Evolutionary conservation across 2,888 invertebrate species (phyloP).

Genomic region (Stenoptilia bipunctidactyla): DNA sequence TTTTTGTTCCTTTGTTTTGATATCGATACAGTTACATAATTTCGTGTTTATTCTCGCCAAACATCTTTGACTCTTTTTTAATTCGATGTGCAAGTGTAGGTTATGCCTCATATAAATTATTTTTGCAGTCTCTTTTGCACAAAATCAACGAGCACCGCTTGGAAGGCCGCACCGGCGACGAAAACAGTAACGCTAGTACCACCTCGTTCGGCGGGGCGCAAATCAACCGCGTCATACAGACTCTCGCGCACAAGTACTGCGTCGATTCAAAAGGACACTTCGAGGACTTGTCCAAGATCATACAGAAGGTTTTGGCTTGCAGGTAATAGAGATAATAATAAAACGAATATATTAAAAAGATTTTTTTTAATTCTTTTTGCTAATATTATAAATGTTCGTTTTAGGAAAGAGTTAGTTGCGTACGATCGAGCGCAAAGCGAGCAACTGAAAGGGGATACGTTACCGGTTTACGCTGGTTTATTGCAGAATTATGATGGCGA

Average conservation of each 20-base stretch:
- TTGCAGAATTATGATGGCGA: conserved; percentile 60
- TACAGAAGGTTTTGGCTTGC: conserved; percentile 92
- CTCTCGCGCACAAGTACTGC: conserved; percentile 94
- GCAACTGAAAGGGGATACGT: conserved; percentile 51
- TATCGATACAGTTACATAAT: too few species aligned
- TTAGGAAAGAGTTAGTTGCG: conserved; percentile 86
- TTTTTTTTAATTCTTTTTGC: too few species aligned
- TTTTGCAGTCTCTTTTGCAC: conserved; percentile 81
- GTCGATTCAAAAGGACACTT: conserved; percentile 95
- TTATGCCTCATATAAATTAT: too few species aligned
- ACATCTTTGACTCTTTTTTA: too few species aligned
- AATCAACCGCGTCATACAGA: conserved; percentile 94
- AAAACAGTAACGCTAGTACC: conserved; percentile 57
- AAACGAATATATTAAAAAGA: too few species aligned
- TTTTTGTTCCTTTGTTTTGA: too few species aligned
- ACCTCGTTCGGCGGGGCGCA: conserved; percentile 73
- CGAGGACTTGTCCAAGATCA: conserved; percentile 92
- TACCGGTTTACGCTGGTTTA: conserved; percentile 57
- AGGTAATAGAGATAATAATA: conserved; percentile 40
- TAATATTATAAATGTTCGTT: conserved; percentile 1
- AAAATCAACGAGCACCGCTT: conserved; percentile 90
- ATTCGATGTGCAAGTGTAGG: too few species aligned
- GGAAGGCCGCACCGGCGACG: conserved; percentile 74
- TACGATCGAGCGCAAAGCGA: conserved; percentile 90
- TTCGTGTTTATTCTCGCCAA: too few species aligned